These are phyloP conservation scores for Euura saliciscinereae DNA, from an alignment of 1,140 invertebrate genomes.

Conservation along the genomic window DNA sequence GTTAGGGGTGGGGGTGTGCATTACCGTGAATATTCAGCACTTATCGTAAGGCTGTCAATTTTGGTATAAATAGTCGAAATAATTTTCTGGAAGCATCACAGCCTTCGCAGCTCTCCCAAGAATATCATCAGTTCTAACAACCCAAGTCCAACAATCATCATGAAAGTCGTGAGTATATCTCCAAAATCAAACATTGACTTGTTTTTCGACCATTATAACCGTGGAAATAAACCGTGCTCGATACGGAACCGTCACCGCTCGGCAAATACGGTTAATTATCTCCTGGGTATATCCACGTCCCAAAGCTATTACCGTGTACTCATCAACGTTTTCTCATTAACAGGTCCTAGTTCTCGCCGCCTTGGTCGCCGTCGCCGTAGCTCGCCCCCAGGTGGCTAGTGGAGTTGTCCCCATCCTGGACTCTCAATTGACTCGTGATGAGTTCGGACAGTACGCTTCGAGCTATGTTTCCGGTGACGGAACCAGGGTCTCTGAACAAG, in stretches of 20 bases:
- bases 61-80: constrained; percentile 3
- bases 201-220: no score
- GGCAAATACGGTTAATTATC: no score
- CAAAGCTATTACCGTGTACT: no score
- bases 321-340: not conserved
- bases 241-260: no score
- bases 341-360: constrained; percentile 10
- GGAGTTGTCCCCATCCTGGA: constrained; percentile 31
- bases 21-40: no score
- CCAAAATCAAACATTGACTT: no score
- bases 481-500: constrained; percentile 25
- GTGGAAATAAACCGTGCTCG: no score
- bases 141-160: not conserved
- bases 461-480: constrained; percentile 45
- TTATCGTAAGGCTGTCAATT: not conserved
- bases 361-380: constrained; percentile 1
- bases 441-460: constrained; percentile 51
- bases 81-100: not conserved
- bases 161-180: constrained; percentile 6
- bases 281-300: no score
- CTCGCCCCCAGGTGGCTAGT: constrained; percentile 8
- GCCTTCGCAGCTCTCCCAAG: not conserved
- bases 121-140: not conserved
- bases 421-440: constrained; percentile 48
- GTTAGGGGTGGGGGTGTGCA: not conserved